Conservation (phyloP, 2,113 vertebrate species). For the Cnemophilus loriae region DNA sequence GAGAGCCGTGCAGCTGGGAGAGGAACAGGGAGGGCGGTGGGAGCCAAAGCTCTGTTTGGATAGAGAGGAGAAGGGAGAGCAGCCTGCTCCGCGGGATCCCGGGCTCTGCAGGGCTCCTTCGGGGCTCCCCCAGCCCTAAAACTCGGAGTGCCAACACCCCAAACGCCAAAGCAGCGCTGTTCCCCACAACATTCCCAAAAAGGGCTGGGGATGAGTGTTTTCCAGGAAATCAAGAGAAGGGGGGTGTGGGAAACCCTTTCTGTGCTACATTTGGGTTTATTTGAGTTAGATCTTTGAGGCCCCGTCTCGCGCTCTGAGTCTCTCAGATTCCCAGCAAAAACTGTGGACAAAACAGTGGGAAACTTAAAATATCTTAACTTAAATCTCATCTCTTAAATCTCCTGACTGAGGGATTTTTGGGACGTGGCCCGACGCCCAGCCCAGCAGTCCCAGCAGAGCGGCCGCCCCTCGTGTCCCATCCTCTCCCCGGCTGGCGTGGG, state of each 20-base stretch:
- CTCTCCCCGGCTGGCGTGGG: neutral
- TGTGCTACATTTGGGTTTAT: neutral
- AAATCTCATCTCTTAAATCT: neutral
- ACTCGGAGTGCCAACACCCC: neutral
- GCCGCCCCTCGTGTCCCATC: neutral
- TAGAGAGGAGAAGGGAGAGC: neutral
- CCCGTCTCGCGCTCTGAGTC: neutral
- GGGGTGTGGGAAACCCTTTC: neutral
- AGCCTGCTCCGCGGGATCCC: rapidly evolving
- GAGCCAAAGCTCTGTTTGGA: neutral
- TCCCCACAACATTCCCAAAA: neutral
- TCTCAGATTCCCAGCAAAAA: neutral
- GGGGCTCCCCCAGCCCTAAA: neutral
- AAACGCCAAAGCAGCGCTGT: rapidly evolving
- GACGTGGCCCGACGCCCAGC: neutral
- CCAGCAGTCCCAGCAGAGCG: neutral
- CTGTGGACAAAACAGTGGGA: neutral
- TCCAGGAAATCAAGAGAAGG: neutral
- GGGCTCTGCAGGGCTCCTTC: neutral
- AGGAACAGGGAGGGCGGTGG: neutral
- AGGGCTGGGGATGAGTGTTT: neutral
- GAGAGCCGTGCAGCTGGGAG: neutral
- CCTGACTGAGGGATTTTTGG: neutral
- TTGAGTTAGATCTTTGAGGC: neutral
- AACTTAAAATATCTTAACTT: neutral